These are phyloP conservation scores for Ariopsis seemanni DNA, from an alignment of 2,113 vertebrate genomes.

Conservation along the genomic window DNA sequence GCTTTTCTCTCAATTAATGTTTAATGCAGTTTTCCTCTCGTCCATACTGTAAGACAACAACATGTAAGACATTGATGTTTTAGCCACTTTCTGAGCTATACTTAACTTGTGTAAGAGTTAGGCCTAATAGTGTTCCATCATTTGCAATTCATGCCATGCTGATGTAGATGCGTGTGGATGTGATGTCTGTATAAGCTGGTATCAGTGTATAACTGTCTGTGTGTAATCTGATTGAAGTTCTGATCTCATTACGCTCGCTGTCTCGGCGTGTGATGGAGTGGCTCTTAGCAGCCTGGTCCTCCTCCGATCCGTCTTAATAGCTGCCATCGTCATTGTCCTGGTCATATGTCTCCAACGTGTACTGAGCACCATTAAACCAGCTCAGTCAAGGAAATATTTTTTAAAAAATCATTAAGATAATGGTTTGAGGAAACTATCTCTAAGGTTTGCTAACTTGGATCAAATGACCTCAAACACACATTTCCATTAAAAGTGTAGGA, in stretches of 20 bases:
- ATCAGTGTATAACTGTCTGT: conserved; percentile 10
- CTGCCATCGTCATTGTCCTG: not conserved
- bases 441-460: not conserved
- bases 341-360: conserved; percentile 12
- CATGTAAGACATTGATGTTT: not conserved
- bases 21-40: not conserved
- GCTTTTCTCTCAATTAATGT: not conserved
- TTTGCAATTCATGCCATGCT: not conserved
- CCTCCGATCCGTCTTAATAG: conserved; percentile 37
- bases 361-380: not conserved
- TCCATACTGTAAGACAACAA: not conserved
- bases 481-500: not conserved
- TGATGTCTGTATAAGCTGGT: not conserved
- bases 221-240: conserved; percentile 33
- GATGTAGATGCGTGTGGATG: not conserved
- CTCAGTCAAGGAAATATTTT: not conserved
- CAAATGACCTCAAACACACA: not conserved
- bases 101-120: not conserved
- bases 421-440: not conserved
- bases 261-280: conserved; percentile 18
- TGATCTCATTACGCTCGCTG: conserved; percentile 30
- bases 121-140: not conserved
- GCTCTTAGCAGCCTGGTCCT: conserved; percentile 20
- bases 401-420: not conserved
- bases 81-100: not conserved